These are phyloP conservation scores for Drosophila ananassae DNA, from an alignment of 1,140 invertebrate genomes.

Conservation along the genomic window DNA sequence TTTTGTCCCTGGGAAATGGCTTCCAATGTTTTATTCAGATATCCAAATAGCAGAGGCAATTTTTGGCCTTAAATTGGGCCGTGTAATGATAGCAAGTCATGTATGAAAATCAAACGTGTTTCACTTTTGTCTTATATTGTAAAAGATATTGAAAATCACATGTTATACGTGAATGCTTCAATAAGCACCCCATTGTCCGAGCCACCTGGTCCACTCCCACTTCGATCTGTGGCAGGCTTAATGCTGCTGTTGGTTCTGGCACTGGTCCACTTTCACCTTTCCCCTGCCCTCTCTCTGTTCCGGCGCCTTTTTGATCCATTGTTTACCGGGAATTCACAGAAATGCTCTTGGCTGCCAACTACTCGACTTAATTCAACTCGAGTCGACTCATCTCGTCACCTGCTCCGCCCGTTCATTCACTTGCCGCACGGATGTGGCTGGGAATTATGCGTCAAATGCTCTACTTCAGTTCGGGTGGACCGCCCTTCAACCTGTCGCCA, in stretches of 20 bases:
- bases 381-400: constrained; percentile 39
- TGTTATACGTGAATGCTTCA: neutral
- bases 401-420: constrained; percentile 17
- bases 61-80: neutral
- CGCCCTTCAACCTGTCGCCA: constrained; percentile 5
- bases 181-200: neutral
- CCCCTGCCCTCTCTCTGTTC: neutral
- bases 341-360: constrained; percentile 14
- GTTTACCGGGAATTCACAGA: constrained; percentile 15
- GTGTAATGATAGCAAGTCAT: neutral
- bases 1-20: neutral
- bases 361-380: constrained; percentile 40
- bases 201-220: too few relatives aligned
- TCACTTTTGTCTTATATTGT: neutral
- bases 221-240: too few relatives aligned
- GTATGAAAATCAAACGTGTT: neutral
- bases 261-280: neutral
- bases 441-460: constrained; percentile 74
- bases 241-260: neutral
- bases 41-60: neutral
- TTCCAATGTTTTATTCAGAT: neutral
- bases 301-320: neutral
- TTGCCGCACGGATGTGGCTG: constrained; percentile 56
- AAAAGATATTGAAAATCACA: neutral
- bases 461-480: constrained; percentile 45